Base-by-base conservation (phyloP, 2,797 vertebrate species). In the Chiloscyllium punctatum region DNA sequence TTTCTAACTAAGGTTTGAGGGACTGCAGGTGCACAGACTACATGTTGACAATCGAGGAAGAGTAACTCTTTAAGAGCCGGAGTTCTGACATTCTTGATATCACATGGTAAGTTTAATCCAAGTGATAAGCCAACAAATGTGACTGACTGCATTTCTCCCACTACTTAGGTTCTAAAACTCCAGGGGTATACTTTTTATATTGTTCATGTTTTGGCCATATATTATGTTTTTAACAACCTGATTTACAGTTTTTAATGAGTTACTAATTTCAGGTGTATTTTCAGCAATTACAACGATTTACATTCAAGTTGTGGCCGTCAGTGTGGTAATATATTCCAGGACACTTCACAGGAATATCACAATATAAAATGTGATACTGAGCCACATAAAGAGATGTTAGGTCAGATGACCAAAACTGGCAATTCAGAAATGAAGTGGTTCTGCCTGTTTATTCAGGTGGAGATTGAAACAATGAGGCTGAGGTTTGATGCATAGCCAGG, bases 101-200 rank as follows among this genome's bases (percentile, higher is more conserved):
- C 96, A 96, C 92, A 97, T 97, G 97, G 97, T 97, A 97, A 97
- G 97, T 97, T 79, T 68, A 86, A 96, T 94, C 96, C 25, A 86
- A 53, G 42, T 9, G 48, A 27, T 53, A n/a, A 95, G 7, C 30
- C 71, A 51, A 72, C 33, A 6, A 33, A 30, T 95, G 16, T 25
- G 42, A 53, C 42, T n/a, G 51, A 71, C 94, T 77, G 71, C 71
- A 57, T 30, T 16, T 72, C 94, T 53, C 25, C 71, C 71, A 21
- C 71, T 1, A 42, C 48, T 72, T 25, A 18, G 16, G 79, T 23
- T 18, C n/a, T 84, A 27, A 30, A 72, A 72, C 27, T 48, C 16
- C 30, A 27, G 27, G 3, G 16, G 2, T 77, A 77, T 77, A 53
- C 30, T 95, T 95, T 95, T 16, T 48, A 18, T 95, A 7, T 53